A percentile compares a stretch with the other conserved stretches of the same genome.
phyloP scores from a whole-genome alignment of 2,113 vertebrate species.

The Solenodon paradoxus region DNA sequence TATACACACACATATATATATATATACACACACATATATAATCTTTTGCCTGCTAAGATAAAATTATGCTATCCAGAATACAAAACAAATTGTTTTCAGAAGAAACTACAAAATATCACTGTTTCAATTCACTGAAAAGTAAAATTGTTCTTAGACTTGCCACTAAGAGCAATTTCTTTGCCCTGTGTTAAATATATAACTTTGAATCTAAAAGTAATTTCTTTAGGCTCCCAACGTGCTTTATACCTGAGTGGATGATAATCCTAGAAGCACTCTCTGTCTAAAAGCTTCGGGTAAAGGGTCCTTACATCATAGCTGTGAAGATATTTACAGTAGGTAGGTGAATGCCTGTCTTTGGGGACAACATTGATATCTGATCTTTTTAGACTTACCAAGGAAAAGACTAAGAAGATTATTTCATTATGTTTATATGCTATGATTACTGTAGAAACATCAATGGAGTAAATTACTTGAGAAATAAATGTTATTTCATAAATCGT shows the following conservation, averaged over 20 bases:
- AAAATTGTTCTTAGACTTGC: not conserved
- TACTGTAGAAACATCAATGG: not conserved
- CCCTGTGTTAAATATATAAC: not conserved
- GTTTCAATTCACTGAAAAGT: not conserved
- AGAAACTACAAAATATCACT: not conserved
- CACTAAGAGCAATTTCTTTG: not conserved
- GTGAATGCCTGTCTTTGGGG: not conserved
- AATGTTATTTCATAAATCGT: not conserved
- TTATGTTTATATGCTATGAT: not conserved
- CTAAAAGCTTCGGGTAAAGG: not conserved
- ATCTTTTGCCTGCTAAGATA: not conserved
- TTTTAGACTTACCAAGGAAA: not conserved
- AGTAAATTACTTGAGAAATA: not conserved
- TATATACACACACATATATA: too few species aligned
- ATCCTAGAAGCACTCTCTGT: not conserved
- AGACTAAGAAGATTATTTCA: not conserved
- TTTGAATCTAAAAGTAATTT: not conserved
- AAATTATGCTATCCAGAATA: not conserved
- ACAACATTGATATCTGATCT: not conserved
- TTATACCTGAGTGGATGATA: not conserved
- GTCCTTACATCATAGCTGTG: not conserved
- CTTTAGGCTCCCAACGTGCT: not conserved
- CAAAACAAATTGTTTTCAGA: not conserved
- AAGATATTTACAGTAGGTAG: not conserved
- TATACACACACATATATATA: too few species aligned